phyloP scores from a whole-genome alignment of 2,113 vertebrate genomes.

The Aldabrachelys gigantea region DNA sequence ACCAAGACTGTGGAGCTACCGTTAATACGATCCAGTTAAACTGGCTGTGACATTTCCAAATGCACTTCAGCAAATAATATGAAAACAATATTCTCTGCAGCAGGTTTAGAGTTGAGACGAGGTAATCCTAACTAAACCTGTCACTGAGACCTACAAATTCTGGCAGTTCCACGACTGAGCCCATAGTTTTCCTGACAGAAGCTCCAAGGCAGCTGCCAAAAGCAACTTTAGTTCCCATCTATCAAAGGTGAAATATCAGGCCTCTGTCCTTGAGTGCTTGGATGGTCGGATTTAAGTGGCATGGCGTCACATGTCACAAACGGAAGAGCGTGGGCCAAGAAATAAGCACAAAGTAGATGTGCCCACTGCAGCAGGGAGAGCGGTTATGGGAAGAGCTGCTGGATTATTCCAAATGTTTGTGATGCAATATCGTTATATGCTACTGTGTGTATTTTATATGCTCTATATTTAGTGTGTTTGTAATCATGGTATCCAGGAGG shows the following conservation, averaged over 20 bases:
- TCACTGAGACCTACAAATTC: not conserved
- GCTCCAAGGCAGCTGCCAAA: conserved; percentile 36
- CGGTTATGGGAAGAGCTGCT: not conserved
- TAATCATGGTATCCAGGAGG: not conserved
- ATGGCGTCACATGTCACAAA: conserved; percentile 36
- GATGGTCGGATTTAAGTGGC: not conserved
- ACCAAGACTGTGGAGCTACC: not conserved
- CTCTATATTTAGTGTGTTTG: not conserved
- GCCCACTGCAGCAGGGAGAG: not conserved
- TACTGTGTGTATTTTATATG: not conserved
- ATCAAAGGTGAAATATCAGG: conserved; percentile 51
- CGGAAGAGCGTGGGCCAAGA: conserved; percentile 22
- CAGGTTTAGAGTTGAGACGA: not conserved
- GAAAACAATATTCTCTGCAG: not conserved
- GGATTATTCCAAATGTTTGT: not conserved
- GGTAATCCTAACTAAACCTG: conserved; percentile 18
- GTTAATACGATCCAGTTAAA: not conserved
- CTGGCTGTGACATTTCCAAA: not conserved
- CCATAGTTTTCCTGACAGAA: not conserved
- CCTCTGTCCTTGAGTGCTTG: conserved; percentile 61
- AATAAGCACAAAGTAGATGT: conserved; percentile 31
- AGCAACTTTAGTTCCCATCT: conserved; percentile 42
- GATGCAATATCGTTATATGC: not conserved
- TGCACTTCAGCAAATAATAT: conserved; percentile 4
- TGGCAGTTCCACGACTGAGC: not conserved